Conservation (phyloP, 2,113 vertebrate species). For the Podarcis cretensis region DNA sequence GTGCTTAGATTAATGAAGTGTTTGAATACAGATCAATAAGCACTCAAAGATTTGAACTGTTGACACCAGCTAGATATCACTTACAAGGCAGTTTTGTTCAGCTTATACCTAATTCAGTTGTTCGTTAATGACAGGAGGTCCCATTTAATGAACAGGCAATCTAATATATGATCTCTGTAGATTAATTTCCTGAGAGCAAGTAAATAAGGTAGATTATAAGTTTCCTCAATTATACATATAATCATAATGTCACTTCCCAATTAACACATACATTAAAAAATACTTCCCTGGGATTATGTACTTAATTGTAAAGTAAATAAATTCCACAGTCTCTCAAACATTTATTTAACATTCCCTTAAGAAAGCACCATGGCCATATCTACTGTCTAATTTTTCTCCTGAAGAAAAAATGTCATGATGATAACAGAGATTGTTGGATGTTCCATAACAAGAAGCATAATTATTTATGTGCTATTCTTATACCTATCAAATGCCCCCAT, state of each 20-base stretch:
- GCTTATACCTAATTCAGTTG: constrained; percentile 73
- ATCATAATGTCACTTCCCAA: constrained; percentile 82
- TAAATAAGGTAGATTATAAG: constrained; percentile 81
- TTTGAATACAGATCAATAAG: constrained; percentile 83
- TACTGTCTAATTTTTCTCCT: constrained; percentile 54
- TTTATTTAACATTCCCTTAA: constrained; percentile 59
- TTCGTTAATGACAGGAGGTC: constrained; percentile 75
- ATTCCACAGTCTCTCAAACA: constrained; percentile 65
- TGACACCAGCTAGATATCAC: constrained; percentile 80
- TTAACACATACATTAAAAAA: constrained; percentile 81
- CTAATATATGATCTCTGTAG: constrained; percentile 78
- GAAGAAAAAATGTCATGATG: constrained; percentile 39
- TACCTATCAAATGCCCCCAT: constrained; percentile 22
- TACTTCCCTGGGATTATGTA: constrained; percentile 74
- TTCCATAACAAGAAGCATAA: neutral
- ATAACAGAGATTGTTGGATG: constrained; percentile 42
- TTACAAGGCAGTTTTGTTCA: constrained; percentile 69
- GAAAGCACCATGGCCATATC: constrained; percentile 44
- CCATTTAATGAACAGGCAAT: constrained; percentile 82
- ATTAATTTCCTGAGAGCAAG: constrained; percentile 81
- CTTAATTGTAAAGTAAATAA: constrained; percentile 74
- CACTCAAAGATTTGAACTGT: constrained; percentile 77
- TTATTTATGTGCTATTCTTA: neutral
- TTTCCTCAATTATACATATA: constrained; percentile 81
- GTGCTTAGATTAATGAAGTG: constrained; percentile 87